Percentiles rank a stretch among this genome's conserved stretches.
Conservation (phyloP, 2,797 vertebrate species). For the Acipenser ruthenus region DNA sequence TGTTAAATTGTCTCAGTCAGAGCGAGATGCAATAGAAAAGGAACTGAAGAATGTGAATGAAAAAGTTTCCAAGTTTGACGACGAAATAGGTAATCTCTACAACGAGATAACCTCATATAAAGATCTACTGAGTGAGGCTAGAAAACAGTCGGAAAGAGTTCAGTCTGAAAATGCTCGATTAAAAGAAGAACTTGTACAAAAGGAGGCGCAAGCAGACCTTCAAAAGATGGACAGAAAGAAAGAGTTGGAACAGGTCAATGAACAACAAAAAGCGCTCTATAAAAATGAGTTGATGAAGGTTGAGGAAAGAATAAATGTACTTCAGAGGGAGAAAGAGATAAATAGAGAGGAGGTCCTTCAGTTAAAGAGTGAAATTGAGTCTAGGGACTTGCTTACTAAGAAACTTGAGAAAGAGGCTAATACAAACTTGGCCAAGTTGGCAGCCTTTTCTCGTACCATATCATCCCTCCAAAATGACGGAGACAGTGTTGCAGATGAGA, state of each 20-base stretch:
- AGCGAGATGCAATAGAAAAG: conserved; percentile 46
- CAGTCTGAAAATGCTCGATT: conserved; percentile 52
- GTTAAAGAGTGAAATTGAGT: conserved; percentile 46
- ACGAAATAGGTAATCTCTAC: conserved; percentile 39
- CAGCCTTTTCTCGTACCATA: conserved; percentile 51
- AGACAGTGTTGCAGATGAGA: conserved; percentile 39
- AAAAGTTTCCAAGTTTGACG: conserved; percentile 38
- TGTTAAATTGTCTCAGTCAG: conserved; percentile 51
- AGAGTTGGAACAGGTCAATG: conserved; percentile 33
- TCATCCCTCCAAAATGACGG: conserved; percentile 48
- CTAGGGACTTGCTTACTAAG: conserved; percentile 51
- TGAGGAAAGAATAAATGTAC: conserved; percentile 46
- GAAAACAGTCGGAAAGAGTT: conserved; percentile 38
- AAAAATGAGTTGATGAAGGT: conserved; percentile 46
- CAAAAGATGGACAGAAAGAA: conserved; percentile 33
- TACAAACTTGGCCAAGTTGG: conserved; percentile 52
- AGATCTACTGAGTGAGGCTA: conserved; percentile 46
- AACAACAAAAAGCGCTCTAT: conserved; percentile 41
- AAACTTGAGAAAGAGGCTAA: conserved; percentile 57
- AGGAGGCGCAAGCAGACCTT: conserved; percentile 36
- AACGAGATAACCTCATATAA: conserved; percentile 39
- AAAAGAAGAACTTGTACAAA: conserved; percentile 41
- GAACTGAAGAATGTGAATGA: conserved; percentile 48
- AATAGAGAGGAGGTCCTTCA: conserved; percentile 35
- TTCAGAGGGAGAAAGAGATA: conserved; percentile 46